phyloP scores from a whole-genome alignment of 2,797 vertebrate genomes.

The Scolopax bukidnonensis region DNA sequence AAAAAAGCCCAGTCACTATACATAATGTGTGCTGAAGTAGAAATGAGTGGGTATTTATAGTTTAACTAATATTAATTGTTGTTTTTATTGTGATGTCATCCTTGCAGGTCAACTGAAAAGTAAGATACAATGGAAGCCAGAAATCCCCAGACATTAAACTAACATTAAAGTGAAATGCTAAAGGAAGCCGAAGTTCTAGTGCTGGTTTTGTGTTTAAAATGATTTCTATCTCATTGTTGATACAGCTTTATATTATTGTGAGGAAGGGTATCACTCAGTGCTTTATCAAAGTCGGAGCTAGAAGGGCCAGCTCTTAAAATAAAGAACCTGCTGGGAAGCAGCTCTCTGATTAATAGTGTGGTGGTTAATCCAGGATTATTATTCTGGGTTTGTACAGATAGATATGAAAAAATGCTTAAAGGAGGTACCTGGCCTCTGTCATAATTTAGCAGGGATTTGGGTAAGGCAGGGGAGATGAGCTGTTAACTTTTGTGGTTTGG shows the following conservation, averaged over 20 bases:
- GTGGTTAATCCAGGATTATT: background rate
- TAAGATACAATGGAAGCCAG: background rate
- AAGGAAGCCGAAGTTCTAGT: background rate
- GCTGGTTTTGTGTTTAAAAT: background rate
- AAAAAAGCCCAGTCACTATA: slow-evolving; percentile 35
- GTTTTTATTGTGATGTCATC: slow-evolving; percentile 40
- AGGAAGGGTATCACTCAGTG: background rate
- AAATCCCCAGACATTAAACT: background rate
- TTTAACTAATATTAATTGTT: slow-evolving; percentile 13
- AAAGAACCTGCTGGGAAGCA: background rate
- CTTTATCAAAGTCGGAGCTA: background rate
- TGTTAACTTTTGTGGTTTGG: background rate
- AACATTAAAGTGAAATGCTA: background rate
- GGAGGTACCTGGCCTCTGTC: background rate
- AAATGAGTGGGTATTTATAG: slow-evolving; percentile 44
- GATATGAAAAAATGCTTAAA: background rate
- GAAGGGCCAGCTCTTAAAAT: background rate
- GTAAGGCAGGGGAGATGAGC: background rate
- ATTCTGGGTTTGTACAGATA: background rate
- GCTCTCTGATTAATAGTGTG: background rate
- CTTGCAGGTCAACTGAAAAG: background rate
- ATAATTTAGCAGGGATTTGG: background rate
- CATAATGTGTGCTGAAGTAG: slow-evolving; percentile 4
- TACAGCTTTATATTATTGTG: too few relatives aligned
- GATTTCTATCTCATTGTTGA: background rate